Evolutionary conservation across 2,797 vertebrate genomes (phyloP).

Genomic region (Peromyscus nudipes): DNA sequence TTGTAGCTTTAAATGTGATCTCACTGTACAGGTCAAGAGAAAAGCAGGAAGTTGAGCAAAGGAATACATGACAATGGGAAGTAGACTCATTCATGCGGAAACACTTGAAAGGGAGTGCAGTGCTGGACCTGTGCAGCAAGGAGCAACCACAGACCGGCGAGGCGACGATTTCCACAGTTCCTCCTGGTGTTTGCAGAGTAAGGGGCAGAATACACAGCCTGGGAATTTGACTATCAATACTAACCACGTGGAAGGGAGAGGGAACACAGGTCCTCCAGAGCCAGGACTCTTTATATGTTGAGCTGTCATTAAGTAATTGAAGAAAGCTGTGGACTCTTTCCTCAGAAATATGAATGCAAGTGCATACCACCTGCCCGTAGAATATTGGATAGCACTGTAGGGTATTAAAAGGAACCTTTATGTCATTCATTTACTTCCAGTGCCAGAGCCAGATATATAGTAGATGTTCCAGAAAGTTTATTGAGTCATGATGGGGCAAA

Average conservation of each 20-base stretch:
- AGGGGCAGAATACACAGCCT: constrained; percentile 21
- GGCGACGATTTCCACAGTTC: background rate
- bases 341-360: background rate
- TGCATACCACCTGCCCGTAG: background rate
- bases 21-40: background rate
- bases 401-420: background rate
- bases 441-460: background rate
- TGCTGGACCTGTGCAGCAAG: background rate
- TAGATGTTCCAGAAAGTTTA: background rate
- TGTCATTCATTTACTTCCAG: background rate
- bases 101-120: background rate
- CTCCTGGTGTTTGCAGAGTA: background rate
- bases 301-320: background rate
- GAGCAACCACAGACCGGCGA: background rate
- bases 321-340: background rate
- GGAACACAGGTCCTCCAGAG: background rate
- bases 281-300: background rate
- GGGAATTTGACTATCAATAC: constrained; percentile 9
- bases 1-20: constrained; percentile 46
- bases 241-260: background rate
- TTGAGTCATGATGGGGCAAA: background rate
- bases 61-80: constrained; percentile 33
- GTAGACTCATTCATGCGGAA: constrained; percentile 19
- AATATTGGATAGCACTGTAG: background rate
- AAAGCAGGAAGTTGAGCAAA: constrained; percentile 49